phyloP scores from a whole-genome alignment of 2,113 vertebrate genomes.

The Herpetotheres cachinnans region DNA sequence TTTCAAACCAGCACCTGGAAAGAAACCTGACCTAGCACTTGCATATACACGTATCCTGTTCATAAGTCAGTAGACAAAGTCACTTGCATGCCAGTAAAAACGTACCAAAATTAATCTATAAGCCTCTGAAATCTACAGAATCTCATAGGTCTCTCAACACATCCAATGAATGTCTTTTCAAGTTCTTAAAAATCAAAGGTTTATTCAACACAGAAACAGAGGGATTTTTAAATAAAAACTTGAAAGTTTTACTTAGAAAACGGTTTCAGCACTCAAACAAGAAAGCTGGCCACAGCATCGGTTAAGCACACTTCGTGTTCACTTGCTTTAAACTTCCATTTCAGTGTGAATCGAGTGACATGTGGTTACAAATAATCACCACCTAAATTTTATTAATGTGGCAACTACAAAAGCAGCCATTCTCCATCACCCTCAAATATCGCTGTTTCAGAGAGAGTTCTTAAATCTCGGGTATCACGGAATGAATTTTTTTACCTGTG shows the following conservation, averaged over 20 bases:
- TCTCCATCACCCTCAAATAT: background rate
- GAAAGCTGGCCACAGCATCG: background rate
- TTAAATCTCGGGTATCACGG: background rate
- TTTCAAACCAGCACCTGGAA: background rate
- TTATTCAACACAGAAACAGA: background rate
- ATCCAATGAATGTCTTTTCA: background rate
- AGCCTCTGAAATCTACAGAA: background rate
- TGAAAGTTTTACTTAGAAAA: background rate
- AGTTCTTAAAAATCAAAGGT: background rate
- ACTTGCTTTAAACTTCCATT: background rate
- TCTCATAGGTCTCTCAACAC: background rate
- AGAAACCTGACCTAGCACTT: background rate
- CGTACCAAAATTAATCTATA: background rate
- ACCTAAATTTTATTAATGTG: background rate
- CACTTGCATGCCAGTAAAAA: background rate
- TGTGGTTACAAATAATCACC: background rate
- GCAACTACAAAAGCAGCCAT: background rate
- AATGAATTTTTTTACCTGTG: conserved; percentile 63
- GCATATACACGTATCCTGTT: background rate
- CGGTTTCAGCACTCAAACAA: background rate
- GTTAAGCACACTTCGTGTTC: background rate
- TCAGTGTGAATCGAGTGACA: background rate
- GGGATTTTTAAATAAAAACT: background rate
- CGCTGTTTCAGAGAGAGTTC: background rate
- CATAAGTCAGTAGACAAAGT: accelerated